Evolutionary conservation across 2,113 vertebrate species (phyloP).

Genomic region (Heterotilapia buettikoferi): DNA sequence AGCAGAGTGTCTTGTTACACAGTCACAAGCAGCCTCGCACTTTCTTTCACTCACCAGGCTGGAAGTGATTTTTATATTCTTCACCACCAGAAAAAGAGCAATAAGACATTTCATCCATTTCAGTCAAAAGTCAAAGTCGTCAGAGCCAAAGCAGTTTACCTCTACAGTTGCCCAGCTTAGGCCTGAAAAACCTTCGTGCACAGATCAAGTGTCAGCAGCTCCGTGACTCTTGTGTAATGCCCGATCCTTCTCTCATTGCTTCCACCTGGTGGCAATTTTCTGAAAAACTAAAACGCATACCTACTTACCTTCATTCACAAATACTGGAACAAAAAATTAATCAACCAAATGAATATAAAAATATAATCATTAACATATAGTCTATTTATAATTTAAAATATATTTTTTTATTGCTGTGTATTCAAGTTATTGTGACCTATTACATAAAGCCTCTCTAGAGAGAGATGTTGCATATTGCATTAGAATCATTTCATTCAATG

Average conservation of each 20-base stretch:
- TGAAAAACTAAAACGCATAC: neutral
- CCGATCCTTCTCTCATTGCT: neutral
- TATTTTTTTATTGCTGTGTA: conserved; percentile 5
- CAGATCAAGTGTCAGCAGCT: conserved; percentile 3
- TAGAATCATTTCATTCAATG: neutral
- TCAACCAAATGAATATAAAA: neutral
- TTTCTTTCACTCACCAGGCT: conserved; percentile 33
- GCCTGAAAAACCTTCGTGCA: neutral
- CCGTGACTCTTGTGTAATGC: neutral
- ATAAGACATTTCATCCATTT: conserved; percentile 44
- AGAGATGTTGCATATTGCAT: neutral
- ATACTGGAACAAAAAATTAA: neutral
- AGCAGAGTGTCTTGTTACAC: neutral
- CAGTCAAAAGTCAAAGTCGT: neutral
- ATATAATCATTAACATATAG: neutral
- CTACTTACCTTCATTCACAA: neutral
- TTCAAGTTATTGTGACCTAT: neutral
- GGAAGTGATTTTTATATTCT: conserved; percentile 46
- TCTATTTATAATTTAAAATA: neutral
- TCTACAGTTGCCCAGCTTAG: neutral
- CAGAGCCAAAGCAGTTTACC: neutral
- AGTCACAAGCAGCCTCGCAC: neutral
- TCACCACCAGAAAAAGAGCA: conserved; percentile 52
- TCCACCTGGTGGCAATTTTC: conserved; percentile 32
- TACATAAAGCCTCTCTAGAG: neutral